These are phyloP conservation scores for Lophotriccus pileatus DNA, from an alignment of 2,797 vertebrate genomes.

Conservation along the genomic window DNA sequence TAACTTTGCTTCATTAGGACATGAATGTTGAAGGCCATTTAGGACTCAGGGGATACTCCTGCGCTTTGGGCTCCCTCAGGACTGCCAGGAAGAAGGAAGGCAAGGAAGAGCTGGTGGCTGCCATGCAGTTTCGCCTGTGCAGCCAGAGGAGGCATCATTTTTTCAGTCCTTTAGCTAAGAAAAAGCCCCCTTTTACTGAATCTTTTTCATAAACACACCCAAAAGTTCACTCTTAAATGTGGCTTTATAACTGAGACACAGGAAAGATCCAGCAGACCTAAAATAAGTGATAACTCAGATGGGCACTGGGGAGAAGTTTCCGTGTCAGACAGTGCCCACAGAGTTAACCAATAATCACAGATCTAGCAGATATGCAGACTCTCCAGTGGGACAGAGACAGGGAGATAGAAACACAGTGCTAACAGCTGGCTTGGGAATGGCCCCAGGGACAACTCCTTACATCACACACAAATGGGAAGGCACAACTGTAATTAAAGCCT, in stretches of 20 bases:
- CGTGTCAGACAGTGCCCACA: background rate
- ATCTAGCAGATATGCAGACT: constrained; percentile 12
- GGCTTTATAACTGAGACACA: background rate
- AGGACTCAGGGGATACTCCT: constrained; percentile 53
- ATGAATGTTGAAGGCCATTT: constrained; percentile 72
- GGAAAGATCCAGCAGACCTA: background rate
- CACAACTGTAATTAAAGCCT: constrained; percentile 24
- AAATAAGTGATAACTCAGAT: background rate
- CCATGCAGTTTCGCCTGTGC: background rate
- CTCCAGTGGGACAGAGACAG: constrained; percentile 37
- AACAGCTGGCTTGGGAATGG: constrained; percentile 66
- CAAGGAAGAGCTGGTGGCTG: background rate
- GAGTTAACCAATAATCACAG: constrained; percentile 56
- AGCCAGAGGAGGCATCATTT: background rate
- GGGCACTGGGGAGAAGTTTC: background rate
- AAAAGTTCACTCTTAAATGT: background rate
- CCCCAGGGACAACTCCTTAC: constrained; percentile 8
- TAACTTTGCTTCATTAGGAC: constrained; percentile 74
- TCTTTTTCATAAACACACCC: background rate
- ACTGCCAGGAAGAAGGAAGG: background rate
- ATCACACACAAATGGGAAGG: constrained; percentile 34
- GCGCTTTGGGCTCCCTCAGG: background rate
- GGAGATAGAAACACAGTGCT: constrained; percentile 51
- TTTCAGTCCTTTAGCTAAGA: background rate
- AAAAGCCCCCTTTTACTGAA: background rate